Conservation (phyloP, 2,797 vertebrate genomes). For the Champsocephalus esox region DNA sequence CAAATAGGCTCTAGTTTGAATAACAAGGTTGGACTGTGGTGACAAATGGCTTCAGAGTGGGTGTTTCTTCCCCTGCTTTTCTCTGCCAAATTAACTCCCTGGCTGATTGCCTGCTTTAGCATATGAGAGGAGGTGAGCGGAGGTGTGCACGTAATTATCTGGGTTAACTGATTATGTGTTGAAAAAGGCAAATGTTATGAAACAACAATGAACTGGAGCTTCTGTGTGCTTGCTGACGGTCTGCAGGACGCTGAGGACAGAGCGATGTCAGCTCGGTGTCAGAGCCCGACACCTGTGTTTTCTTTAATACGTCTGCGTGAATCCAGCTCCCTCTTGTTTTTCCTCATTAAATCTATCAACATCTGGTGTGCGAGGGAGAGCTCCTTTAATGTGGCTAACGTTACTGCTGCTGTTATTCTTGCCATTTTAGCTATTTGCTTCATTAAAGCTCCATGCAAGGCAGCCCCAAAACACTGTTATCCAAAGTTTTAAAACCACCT, state of each 20-base stretch:
- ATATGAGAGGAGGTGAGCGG: conserved; percentile 80
- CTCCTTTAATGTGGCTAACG: conserved; percentile 83
- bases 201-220: conserved; percentile 19
- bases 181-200: conserved; percentile 71
- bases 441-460: conserved; percentile 71
- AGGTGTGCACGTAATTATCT: conserved; percentile 78
- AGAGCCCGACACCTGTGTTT: conserved; percentile 79
- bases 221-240: conserved; percentile 2
- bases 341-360: conserved; percentile 82
- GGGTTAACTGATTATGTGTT: conserved; percentile 74
- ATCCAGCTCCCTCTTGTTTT: conserved; percentile 78
- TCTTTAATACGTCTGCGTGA: conserved; percentile 74
- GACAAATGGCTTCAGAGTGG: conserved; percentile 81
- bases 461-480: conserved; percentile 62
- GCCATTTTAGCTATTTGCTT: conserved; percentile 81
- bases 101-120: conserved; percentile 83
- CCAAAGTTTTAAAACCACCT: conserved; percentile 78
- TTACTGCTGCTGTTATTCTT: conserved; percentile 80
- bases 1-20: conserved; percentile 82
- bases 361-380: conserved; percentile 76
- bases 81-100: conserved; percentile 81
- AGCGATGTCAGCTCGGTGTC: conserved; percentile 30
- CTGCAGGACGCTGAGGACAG: conserved; percentile 23
- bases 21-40: conserved; percentile 83
- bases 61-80: conserved; percentile 76